These are phyloP conservation scores for Neosilurus hyrtlii DNA, from an alignment of 2,797 vertebrate species.

Conservation along the genomic window DNA sequence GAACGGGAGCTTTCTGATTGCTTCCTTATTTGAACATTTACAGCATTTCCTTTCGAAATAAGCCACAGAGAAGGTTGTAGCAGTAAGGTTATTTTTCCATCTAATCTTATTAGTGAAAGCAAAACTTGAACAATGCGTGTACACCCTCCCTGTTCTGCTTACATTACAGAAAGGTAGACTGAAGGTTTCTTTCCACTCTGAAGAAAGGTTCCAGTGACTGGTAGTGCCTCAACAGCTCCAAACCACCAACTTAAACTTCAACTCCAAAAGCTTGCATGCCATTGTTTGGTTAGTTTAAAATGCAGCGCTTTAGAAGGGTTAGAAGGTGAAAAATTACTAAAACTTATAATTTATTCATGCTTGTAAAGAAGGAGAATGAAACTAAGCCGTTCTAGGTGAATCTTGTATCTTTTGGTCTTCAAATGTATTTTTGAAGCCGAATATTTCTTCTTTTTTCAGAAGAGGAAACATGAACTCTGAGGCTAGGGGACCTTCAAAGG, in stretches of 20 bases:
- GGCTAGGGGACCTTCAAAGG: background rate
- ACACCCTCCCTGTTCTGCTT: background rate
- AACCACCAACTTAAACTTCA: too few relatives aligned
- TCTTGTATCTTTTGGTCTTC: background rate
- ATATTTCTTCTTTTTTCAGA: background rate
- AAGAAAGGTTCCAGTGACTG: background rate
- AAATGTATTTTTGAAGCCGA: background rate
- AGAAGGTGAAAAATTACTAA: background rate
- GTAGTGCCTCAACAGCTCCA: too few relatives aligned
- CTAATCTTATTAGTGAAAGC: background rate
- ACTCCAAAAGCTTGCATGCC: background rate
- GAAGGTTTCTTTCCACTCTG: background rate
- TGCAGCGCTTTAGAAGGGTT: conserved; percentile 6
- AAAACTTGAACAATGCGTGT: background rate
- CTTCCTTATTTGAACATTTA: conserved; percentile 12
- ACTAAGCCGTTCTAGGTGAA: background rate
- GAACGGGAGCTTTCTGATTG: conserved; percentile 16
- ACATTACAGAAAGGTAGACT: background rate
- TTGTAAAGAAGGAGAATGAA: background rate
- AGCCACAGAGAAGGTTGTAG: conserved; percentile 12
- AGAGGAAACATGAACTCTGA: background rate
- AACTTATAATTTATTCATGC: background rate
- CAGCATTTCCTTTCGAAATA: conserved; percentile 6
- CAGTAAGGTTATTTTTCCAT: conserved; percentile 7
- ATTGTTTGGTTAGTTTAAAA: background rate